phyloP scores from a whole-genome alignment of 53 echinoderm and acorn worm species.

The Glandiceps talaboti region DNA sequence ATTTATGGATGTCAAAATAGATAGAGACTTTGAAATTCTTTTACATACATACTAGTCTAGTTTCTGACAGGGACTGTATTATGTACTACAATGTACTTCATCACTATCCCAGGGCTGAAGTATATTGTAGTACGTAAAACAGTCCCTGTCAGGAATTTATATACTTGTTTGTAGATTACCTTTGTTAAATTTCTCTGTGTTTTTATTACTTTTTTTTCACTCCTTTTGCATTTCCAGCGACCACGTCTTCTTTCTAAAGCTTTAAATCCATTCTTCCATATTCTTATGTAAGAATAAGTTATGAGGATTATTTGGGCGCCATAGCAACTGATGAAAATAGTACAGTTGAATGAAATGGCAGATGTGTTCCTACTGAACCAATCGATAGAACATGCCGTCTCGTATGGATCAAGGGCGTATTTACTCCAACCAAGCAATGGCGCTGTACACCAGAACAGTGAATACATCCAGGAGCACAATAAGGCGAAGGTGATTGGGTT shows the following conservation, averaged over 20 bases:
- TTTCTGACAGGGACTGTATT: too few species aligned
- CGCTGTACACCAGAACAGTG: constrained; percentile 45
- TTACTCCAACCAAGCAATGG: constrained; percentile 66
- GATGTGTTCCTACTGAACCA: constrained; percentile 28
- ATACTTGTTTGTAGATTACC: background rate
- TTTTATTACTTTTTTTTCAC: too few species aligned
- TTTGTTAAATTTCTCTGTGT: background rate
- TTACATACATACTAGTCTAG: too few species aligned
- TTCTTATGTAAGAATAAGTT: constrained; percentile 24
- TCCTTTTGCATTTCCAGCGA: background rate
- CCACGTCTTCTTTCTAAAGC: constrained; percentile 6
- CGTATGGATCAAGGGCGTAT: constrained; percentile 58
- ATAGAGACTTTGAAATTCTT: too few species aligned
- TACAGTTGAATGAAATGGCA: constrained; percentile 26
- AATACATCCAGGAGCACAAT: constrained; percentile 27
- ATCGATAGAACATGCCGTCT: constrained; percentile 52
- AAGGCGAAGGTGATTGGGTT: constrained; percentile 15
- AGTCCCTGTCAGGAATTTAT: too few species aligned
- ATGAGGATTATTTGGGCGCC: constrained; percentile 28
- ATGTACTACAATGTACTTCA: too few species aligned
- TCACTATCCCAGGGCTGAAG: too few species aligned
- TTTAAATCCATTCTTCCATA: constrained; percentile 7
- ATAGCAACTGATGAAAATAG: constrained; percentile 28
- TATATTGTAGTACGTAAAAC: too few species aligned
- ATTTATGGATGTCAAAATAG: too few species aligned